These are phyloP conservation scores for Zenarchopterus dispar DNA, from an alignment of 2,797 vertebrate genomes.

Conservation along the genomic window DNA sequence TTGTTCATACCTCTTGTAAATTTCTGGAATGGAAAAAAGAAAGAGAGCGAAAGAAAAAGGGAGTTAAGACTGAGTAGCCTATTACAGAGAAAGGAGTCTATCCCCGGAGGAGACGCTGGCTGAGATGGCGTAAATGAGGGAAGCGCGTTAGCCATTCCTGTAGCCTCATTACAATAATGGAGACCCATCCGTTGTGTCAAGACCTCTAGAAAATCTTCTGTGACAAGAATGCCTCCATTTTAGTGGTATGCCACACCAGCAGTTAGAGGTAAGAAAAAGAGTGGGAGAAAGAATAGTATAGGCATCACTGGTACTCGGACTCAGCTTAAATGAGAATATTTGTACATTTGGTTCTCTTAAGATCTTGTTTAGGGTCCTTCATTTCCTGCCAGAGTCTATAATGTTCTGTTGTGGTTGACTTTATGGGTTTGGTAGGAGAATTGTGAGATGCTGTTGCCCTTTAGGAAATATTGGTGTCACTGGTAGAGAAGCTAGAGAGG, in stretches of 20 bases:
- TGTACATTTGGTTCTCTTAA: conserved; percentile 75
- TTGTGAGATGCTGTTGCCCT: conserved; percentile 14
- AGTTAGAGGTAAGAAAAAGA: conserved; percentile 43
- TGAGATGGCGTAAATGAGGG: conserved; percentile 84
- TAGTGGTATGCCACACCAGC: conserved; percentile 55
- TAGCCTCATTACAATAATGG: conserved; percentile 88
- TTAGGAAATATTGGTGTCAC: conserved; percentile 31
- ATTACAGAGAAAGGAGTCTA: conserved; percentile 80
- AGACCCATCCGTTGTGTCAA: conserved; percentile 84
- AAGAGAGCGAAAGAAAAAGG: conserved; percentile 64
- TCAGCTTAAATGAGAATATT: conserved; percentile 68
- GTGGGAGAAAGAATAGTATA: conserved; percentile 37
- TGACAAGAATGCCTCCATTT: conserved; percentile 74
- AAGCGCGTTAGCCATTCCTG: conserved; percentile 80
- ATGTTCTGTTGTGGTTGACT: conserved; percentile 61
- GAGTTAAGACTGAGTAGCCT: conserved; percentile 83
- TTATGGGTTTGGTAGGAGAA: conserved; percentile 36
- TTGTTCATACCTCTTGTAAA: too few species aligned
- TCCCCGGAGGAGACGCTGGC: conserved; percentile 77
- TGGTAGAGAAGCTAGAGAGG: conserved; percentile 14
- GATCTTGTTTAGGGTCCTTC: conserved; percentile 73
- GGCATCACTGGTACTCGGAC: conserved; percentile 44
- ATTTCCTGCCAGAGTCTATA: conserved; percentile 73
- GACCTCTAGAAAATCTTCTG: conserved; percentile 81
- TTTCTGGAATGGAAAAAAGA: conserved; percentile 64